Percentiles rank a stretch among this genome's conserved stretches.
Evolutionary conservation across 2,113 vertebrate genomes (phyloP).

Genomic region (Mormyrus lacerda): DNA sequence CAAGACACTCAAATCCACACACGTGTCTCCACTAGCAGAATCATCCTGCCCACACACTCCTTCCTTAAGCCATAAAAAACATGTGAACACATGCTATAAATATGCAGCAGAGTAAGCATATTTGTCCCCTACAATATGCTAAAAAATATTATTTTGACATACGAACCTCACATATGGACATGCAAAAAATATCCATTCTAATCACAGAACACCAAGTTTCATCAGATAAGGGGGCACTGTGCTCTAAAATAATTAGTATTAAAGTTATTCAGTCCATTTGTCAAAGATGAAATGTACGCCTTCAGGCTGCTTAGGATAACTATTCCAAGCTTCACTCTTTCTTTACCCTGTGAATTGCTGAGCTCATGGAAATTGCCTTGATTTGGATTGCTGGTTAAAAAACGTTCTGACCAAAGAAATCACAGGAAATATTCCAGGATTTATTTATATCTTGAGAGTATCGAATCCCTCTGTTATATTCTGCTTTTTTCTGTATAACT

Average conservation of each 20-base stretch:
- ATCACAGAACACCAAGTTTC: neutral
- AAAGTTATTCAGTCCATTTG: neutral
- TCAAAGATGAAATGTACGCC: neutral
- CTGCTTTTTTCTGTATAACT: neutral
- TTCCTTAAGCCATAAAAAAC: neutral
- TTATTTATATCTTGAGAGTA: neutral
- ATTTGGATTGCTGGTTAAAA: neutral
- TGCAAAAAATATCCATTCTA: neutral
- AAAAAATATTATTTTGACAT: neutral
- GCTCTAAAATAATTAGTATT: neutral
- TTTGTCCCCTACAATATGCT: neutral
- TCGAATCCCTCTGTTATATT: neutral
- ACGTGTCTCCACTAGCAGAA: neutral
- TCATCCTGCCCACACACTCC: neutral
- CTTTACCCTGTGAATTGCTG: neutral
- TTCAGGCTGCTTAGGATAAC: neutral
- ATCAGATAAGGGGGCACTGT: neutral
- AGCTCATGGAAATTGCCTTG: neutral
- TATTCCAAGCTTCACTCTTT: neutral
- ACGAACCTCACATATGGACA: neutral
- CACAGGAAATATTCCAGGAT: neutral
- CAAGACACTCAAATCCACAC: neutral
- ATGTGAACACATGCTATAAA: neutral
- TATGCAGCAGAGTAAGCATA: neutral
- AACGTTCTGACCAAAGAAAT: neutral